A percentile compares a stretch with the other conserved stretches of the same genome.
Evolutionary conservation across 2,797 vertebrate genomes (phyloP).

Genomic region (Champsocephalus esox): DNA sequence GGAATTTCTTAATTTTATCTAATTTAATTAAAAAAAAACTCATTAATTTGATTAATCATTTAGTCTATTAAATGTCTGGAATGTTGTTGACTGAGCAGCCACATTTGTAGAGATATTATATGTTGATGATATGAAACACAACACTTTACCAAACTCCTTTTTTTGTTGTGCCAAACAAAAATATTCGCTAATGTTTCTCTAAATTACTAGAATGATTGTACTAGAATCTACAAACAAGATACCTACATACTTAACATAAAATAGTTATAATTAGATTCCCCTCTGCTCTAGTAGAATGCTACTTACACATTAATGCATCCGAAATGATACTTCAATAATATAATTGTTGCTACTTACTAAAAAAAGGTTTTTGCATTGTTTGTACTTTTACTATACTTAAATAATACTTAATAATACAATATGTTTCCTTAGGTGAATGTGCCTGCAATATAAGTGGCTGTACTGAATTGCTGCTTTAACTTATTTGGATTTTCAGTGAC

Average conservation of each 20-base stretch:
- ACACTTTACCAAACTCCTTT: not conserved
- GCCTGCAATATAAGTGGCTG: too few species aligned
- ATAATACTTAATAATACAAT: not conserved
- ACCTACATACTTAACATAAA: too few species aligned
- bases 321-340: not conserved
- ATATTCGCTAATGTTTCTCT: too few species aligned
- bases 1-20: not conserved
- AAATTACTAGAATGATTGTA: not conserved
- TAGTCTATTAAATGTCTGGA: not conserved
- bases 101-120: not conserved
- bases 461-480: not conserved
- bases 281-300: too few species aligned
- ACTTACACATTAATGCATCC: too few species aligned
- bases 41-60: not conserved
- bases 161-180: not conserved
- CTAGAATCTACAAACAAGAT: too few species aligned
- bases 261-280: too few species aligned
- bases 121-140: not conserved
- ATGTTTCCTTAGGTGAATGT: too few species aligned
- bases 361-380: not conserved
- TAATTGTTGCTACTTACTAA: not conserved
- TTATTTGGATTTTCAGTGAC: conserved; percentile 11
- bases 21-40: too few species aligned
- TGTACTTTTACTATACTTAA: not conserved
- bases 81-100: not conserved